phyloP scores from a whole-genome alignment of 2,888 invertebrate species.

The Chalcis sispes region DNA sequence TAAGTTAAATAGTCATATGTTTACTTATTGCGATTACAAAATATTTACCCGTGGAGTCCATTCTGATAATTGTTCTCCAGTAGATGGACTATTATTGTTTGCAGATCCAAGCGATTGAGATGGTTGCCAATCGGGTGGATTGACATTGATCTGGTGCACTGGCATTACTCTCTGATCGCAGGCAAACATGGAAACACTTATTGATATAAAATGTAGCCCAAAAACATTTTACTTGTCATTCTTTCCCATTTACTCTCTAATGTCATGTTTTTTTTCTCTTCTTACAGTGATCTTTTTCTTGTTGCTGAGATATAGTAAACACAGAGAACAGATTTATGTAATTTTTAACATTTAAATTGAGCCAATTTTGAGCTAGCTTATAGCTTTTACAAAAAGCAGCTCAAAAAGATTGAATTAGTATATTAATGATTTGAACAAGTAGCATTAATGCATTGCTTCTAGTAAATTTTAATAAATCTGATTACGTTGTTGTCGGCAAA shows the following conservation, averaged over 20 bases:
- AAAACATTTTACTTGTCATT: slow-evolving; percentile 58
- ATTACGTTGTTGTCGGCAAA: background rate
- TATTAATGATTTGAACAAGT: slow-evolving; percentile 4
- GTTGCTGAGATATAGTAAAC: background rate
- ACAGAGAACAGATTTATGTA: background rate
- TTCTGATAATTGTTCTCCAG: slow-evolving; percentile 68
- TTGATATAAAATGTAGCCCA: slow-evolving; percentile 56
- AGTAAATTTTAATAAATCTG: background rate
- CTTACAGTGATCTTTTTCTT: background rate
- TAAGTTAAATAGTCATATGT: background rate
- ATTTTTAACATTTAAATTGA: background rate
- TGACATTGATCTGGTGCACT: slow-evolving; percentile 73
- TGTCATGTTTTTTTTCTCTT: slow-evolving; percentile 32
- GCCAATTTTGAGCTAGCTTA: background rate
- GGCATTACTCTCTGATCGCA: slow-evolving; percentile 68
- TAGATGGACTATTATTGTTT: slow-evolving; percentile 65
- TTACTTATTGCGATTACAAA: background rate
- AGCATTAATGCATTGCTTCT: background rate
- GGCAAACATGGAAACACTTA: slow-evolving; percentile 59
- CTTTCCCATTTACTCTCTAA: background rate
- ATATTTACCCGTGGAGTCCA: slow-evolving; percentile 69
- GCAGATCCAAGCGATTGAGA: slow-evolving; percentile 67
- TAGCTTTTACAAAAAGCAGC: background rate
- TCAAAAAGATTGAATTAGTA: slow-evolving; percentile 5
- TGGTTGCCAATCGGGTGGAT: slow-evolving; percentile 73